Percentiles rank a stretch among this genome's conserved stretches.
Conservation (phyloP, 2,113 vertebrate genomes). For the Rousettus leschenaultii region DNA sequence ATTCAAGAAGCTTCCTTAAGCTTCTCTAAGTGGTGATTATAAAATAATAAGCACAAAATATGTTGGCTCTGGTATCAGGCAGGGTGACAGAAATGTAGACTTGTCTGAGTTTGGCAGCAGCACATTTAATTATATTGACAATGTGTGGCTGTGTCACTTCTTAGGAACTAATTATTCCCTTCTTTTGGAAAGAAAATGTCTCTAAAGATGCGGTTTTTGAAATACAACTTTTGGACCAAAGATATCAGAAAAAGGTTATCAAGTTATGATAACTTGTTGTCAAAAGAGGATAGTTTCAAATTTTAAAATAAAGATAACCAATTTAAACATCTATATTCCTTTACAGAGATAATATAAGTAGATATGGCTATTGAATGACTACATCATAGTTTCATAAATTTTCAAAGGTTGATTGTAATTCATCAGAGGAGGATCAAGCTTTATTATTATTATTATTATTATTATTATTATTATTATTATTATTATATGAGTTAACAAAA, state of each 20-base stretch:
- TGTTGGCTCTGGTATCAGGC: constrained; percentile 28
- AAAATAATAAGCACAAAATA: constrained; percentile 61
- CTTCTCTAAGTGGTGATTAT: constrained; percentile 64
- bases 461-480: background rate
- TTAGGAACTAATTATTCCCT: constrained; percentile 65
- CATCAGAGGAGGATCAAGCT: background rate
- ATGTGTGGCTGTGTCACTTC: constrained; percentile 55
- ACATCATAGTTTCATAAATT: background rate
- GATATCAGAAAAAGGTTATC: constrained; percentile 31
- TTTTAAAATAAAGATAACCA: background rate
- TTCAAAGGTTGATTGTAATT: background rate
- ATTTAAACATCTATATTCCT: background rate
- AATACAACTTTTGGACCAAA: constrained; percentile 46
- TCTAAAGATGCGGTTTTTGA: constrained; percentile 50
- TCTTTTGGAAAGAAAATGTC: constrained; percentile 37
- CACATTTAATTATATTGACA: constrained; percentile 68
- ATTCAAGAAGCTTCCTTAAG: constrained; percentile 20
- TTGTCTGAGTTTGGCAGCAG: constrained; percentile 52
- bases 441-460: background rate
- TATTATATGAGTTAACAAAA: too few relatives aligned
- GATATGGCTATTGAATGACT: background rate
- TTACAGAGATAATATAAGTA: background rate
- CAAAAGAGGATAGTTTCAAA: background rate
- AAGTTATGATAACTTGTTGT: constrained; percentile 22
- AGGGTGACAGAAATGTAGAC: constrained; percentile 48